Evolutionary conservation across 2,888 invertebrate species (phyloP).

Genomic region (Leucoma salicis): DNA sequence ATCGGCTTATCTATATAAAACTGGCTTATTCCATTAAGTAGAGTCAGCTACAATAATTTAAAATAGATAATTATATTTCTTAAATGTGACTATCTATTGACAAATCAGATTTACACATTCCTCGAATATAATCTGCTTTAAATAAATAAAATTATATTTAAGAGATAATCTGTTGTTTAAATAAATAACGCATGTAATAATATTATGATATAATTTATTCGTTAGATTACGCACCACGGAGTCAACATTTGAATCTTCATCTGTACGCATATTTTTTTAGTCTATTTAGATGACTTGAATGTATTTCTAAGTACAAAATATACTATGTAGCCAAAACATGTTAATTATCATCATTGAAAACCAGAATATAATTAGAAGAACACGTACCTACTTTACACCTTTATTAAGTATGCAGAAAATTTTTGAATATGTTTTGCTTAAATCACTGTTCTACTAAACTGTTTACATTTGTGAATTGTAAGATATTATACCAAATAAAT

Average conservation of each 20-base stretch:
- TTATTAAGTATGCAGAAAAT: too few species aligned
- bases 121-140: conserved; percentile 1
- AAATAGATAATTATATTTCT: conserved; percentile 8
- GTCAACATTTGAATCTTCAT: not conserved
- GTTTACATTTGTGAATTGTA: too few species aligned
- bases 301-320: too few species aligned
- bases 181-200: not conserved
- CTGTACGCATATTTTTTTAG: not conserved
- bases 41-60: conserved; percentile 39
- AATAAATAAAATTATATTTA: conserved; percentile 3
- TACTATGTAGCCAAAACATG: too few species aligned
- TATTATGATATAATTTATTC: not conserved
- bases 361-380: too few species aligned
- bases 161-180: not conserved
- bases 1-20: conserved; percentile 81
- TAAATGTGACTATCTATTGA: conserved; percentile 1
- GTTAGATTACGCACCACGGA: not conserved
- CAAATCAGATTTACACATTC: conserved; percentile 7
- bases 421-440: too few species aligned
- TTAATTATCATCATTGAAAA: too few species aligned
- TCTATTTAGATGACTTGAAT: too few species aligned
- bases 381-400: too few species aligned
- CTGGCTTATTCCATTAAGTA: conserved; percentile 71
- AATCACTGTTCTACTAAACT: too few species aligned
- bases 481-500: too few species aligned